Percentiles rank a stretch among this genome's conserved stretches.
Conservation (phyloP, 2,888 invertebrate species). For the Bellardia pandia region DNA sequence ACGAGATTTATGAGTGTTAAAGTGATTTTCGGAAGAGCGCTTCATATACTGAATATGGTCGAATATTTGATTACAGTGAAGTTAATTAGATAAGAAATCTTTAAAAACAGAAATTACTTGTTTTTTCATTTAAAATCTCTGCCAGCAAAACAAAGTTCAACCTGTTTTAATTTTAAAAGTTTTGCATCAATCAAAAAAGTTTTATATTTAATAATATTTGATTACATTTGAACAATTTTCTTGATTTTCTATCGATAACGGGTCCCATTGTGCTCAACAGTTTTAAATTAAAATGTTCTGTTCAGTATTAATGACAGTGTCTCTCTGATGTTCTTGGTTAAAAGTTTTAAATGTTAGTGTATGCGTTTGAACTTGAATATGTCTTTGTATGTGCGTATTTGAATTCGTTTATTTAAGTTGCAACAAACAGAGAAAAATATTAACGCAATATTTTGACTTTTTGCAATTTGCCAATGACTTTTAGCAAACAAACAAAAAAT, state of each 20-base stretch:
- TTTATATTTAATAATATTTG: too few relatives aligned
- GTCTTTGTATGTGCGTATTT: background rate
- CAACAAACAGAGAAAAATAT: constrained; percentile 27
- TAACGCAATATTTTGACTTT: constrained; percentile 44
- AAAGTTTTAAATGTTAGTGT: constrained; percentile 51
- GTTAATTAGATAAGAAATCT: too few relatives aligned
- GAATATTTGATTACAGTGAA: too few relatives aligned
- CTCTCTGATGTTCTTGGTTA: constrained; percentile 26
- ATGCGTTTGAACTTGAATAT: constrained; percentile 7
- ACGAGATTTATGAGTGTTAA: too few relatives aligned
- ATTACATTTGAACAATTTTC: background rate
- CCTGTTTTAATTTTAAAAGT: too few relatives aligned
- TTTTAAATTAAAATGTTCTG: constrained; percentile 26
- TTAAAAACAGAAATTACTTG: too few relatives aligned
- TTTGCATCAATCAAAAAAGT: too few relatives aligned
- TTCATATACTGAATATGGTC: too few relatives aligned
- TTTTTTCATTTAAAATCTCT: too few relatives aligned
- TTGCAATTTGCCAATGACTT: constrained; percentile 44
- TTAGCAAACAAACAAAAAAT: constrained; percentile 18
- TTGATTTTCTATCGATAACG: background rate
- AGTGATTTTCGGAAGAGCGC: too few relatives aligned
- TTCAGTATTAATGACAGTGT: constrained; percentile 10
- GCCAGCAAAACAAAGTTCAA: too few relatives aligned
- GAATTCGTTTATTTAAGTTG: background rate
- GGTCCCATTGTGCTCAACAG: constrained; percentile 37